Evolutionary conservation across 2,888 invertebrate genomes (phyloP).

Genomic region (Bedellia somnulentella): DNA sequence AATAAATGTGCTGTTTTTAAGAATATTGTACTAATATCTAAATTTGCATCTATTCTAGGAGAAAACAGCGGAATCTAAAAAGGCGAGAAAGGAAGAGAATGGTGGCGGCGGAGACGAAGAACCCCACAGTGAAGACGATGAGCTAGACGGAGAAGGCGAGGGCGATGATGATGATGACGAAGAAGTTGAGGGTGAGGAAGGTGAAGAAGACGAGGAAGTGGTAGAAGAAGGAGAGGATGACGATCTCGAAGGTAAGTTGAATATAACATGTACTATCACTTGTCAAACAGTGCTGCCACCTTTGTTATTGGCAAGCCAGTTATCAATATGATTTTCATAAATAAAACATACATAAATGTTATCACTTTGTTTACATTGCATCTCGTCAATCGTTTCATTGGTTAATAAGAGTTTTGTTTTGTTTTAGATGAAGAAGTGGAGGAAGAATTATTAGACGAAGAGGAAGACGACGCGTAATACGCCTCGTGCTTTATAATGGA

Average conservation of each 20-base stretch:
- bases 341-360: neutral
- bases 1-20: too few species aligned
- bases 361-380: neutral
- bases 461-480: conserved; percentile 61
- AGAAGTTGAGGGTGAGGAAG: conserved; percentile 63
- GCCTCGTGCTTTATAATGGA: conserved; percentile 48
- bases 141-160: conserved; percentile 64
- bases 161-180: conserved; percentile 66
- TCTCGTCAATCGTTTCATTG: too few species aligned
- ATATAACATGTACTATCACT: too few species aligned
- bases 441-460: conserved; percentile 51
- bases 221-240: conserved; percentile 67
- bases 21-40: too few species aligned
- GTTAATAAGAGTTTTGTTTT: too few species aligned
- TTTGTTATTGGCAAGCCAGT: neutral
- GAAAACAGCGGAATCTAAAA: conserved; percentile 74
- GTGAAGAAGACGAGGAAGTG: conserved; percentile 66
- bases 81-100: conserved; percentile 79
- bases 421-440: conserved; percentile 57
- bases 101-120: conserved; percentile 67
- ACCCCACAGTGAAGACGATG: conserved; percentile 66
- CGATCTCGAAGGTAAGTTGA: conserved; percentile 62
- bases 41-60: too few species aligned
- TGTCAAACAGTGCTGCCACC: neutral
- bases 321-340: neutral